Percentiles rank a stretch among this genome's conserved stretches.
phyloP scores from a whole-genome alignment of 2,797 vertebrate species.

The Phrynocephalus vlangalii region DNA sequence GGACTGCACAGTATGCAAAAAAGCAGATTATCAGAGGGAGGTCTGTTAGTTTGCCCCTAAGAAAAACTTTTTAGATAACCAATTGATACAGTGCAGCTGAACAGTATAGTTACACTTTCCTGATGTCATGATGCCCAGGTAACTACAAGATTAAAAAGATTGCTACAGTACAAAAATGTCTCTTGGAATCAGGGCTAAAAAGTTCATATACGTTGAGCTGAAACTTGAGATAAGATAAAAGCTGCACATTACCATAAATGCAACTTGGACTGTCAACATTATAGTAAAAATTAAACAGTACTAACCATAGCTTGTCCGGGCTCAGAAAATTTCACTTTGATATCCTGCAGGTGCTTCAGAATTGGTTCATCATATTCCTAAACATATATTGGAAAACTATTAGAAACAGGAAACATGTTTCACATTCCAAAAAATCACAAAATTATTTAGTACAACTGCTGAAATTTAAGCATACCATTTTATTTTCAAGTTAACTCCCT shows the following conservation, averaged over 20 bases:
- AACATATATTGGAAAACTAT: slow-evolving; percentile 6
- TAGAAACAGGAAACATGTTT: background rate
- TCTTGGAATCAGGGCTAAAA: background rate
- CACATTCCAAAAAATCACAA: background rate
- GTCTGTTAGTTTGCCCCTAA: background rate
- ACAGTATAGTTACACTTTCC: too few relatives aligned
- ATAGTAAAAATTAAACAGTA: slow-evolving; percentile 36
- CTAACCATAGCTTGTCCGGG: slow-evolving; percentile 94
- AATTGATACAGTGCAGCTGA: background rate
- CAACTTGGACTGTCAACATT: background rate
- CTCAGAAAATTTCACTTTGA: slow-evolving; percentile 95
- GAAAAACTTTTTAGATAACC: background rate
- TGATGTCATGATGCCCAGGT: too few relatives aligned
- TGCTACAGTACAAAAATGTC: background rate
- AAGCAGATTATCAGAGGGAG: background rate
- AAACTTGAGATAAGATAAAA: background rate
- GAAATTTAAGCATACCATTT: background rate
- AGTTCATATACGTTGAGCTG: background rate
- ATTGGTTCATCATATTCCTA: slow-evolving; percentile 97
- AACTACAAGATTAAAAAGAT: background rate
- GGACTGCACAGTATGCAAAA: background rate
- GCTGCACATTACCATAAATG: background rate
- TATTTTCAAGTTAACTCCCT: background rate
- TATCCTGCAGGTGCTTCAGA: slow-evolving; percentile 94
- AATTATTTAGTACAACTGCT: background rate